phyloP scores from a whole-genome alignment of 2,797 vertebrate species.

The Malacoraja senta region DNA sequence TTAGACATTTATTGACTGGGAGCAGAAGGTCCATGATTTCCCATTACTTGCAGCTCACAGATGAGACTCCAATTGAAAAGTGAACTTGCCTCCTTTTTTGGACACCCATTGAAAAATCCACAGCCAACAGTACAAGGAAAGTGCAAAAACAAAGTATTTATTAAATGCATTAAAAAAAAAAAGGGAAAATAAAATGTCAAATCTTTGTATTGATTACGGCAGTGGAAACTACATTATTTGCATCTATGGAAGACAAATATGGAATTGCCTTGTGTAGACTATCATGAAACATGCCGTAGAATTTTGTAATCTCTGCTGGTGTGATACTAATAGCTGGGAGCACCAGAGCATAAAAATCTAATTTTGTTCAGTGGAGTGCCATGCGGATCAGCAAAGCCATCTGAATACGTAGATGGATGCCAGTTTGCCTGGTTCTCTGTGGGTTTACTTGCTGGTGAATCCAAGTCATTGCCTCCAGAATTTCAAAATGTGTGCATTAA shows the following conservation, averaged over 20 bases:
- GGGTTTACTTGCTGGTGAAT: background rate
- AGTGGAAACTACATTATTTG: background rate
- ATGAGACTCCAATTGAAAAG: background rate
- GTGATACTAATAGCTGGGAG: background rate
- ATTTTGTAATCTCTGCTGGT: background rate
- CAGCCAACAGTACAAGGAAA: background rate
- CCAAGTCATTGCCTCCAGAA: background rate
- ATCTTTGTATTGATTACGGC: too few species aligned
- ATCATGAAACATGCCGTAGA: background rate
- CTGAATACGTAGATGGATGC: slow-evolving; percentile 10
- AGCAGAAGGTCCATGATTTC: background rate
- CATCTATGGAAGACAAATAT: background rate
- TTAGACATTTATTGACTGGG: background rate
- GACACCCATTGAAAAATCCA: background rate
- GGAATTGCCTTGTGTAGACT: background rate
- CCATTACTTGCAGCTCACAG: background rate
- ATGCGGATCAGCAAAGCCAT: slow-evolving; percentile 12
- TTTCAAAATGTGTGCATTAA: background rate
- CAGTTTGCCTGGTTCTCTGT: slow-evolving; percentile 22
- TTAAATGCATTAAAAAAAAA: background rate
- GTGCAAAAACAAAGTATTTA: background rate
- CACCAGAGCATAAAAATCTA: slow-evolving; percentile 4
- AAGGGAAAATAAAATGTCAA: background rate
- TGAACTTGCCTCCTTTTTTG: background rate
- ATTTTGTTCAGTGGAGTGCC: slow-evolving; percentile 22